These are phyloP conservation scores for Gymnocypris eckloni DNA, from an alignment of 2,797 vertebrate species.

Conservation along the genomic window DNA sequence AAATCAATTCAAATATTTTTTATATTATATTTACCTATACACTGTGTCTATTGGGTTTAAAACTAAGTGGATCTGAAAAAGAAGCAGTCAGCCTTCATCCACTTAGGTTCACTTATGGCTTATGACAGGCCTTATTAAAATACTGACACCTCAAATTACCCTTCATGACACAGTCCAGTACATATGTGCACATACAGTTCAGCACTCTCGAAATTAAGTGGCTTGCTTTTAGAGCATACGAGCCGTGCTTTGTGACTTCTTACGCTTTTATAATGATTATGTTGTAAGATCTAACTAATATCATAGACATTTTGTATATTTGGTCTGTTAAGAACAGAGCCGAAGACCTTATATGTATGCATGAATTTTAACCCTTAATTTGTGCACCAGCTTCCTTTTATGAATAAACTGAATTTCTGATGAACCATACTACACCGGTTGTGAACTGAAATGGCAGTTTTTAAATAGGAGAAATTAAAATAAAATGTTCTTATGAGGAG, in stretches of 20 bases:
- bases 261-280: neutral
- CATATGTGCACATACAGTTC: slow-evolving; percentile 29
- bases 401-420: slow-evolving; percentile 30
- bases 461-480: neutral
- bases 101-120: slow-evolving; percentile 36
- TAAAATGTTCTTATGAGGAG: neutral
- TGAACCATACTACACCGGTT: slow-evolving; percentile 1
- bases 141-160: slow-evolving; percentile 42
- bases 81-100: slow-evolving; percentile 10
- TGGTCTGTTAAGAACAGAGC: neutral
- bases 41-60: neutral
- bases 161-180: slow-evolving; percentile 30
- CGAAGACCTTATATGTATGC: slow-evolving; percentile 30
- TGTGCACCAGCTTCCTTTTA: slow-evolving; percentile 12
- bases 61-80: slow-evolving; percentile 26
- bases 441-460: neutral
- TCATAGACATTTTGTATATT: neutral
- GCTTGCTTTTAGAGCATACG: neutral
- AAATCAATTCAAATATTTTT: neutral
- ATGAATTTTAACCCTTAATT: slow-evolving; percentile 17
- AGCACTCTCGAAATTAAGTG: neutral
- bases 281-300: neutral
- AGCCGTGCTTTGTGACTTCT: neutral
- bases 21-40: neutral
- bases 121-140: slow-evolving; percentile 39